Conservation (phyloP, 2,888 invertebrate genomes). For the Ophion ellenae region DNA sequence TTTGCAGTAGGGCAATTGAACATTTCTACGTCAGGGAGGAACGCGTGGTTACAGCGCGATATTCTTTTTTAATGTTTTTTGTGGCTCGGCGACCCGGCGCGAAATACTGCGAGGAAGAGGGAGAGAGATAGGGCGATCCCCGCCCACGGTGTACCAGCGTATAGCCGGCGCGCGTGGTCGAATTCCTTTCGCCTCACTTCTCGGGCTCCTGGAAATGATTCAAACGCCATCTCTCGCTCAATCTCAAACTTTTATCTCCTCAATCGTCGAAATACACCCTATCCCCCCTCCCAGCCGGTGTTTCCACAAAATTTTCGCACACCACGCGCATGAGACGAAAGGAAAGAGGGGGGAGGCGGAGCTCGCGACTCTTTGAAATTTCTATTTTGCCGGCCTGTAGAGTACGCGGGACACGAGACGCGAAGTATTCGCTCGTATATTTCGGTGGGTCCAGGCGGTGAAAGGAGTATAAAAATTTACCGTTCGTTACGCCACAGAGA, state of each 20-base stretch:
- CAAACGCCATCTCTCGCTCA: conserved; percentile 28
- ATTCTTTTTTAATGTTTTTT: conserved; percentile 25
- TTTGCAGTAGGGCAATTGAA: background rate
- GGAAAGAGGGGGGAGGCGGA: background rate
- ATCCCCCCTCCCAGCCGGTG: background rate
- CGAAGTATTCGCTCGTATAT: background rate
- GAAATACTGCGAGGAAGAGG: background rate
- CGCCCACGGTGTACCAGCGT: conserved; percentile 43
- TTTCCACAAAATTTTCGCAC: background rate
- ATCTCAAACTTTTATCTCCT: background rate
- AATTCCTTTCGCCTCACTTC: background rate
- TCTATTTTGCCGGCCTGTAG: background rate
- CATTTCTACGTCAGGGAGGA: background rate
- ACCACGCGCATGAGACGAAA: background rate
- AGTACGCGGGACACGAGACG: background rate
- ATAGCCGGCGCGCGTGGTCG: conserved; percentile 56
- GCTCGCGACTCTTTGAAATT: background rate
- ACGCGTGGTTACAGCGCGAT: background rate
- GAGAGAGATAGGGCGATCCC: conserved; percentile 35
- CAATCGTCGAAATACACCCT: background rate
- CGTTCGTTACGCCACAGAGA: conserved; percentile 7
- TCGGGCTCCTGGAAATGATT: conserved; percentile 39
- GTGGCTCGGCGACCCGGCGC: conserved; percentile 19
- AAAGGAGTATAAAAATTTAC: conserved; percentile 11
- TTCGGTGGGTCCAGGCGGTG: background rate